These are phyloP conservation scores for Crotalus tigris DNA, from an alignment of 2,113 vertebrate genomes.

Conservation along the genomic window DNA sequence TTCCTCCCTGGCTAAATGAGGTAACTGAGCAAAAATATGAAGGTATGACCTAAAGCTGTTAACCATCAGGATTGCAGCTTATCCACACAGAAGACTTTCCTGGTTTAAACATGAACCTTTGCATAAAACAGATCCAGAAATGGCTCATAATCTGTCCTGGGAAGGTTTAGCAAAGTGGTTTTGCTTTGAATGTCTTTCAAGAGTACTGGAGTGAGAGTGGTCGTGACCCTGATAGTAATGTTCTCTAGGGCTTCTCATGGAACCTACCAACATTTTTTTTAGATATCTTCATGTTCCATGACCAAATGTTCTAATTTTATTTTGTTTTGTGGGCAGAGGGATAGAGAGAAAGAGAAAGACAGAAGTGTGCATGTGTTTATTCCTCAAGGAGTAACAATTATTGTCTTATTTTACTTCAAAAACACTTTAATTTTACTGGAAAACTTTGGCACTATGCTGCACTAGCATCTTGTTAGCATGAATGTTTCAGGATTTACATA, in stretches of 20 bases:
- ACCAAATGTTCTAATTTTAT: not conserved
- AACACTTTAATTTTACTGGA: conserved; percentile 17
- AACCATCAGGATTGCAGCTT: conserved; percentile 25
- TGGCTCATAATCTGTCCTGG: conserved; percentile 26
- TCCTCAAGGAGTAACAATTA: not conserved
- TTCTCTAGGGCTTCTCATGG: not conserved
- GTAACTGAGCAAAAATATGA: not conserved
- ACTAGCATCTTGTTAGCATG: conserved; percentile 5
- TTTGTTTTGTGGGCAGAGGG: conserved; percentile 3
- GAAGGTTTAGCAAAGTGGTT: conserved; percentile 17
- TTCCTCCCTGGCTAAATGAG: not conserved
- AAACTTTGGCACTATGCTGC: not conserved
- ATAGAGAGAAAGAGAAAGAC: not conserved
- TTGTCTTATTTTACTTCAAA: not conserved
- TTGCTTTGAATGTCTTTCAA: conserved; percentile 24
- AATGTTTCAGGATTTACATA: conserved; percentile 1
- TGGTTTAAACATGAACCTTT: conserved; percentile 27
- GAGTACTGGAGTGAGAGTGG: not conserved
- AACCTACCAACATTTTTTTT: not conserved
- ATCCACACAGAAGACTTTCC: conserved; percentile 38
- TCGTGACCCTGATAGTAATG: not conserved
- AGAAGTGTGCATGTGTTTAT: not conserved
- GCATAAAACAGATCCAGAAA: conserved; percentile 41
- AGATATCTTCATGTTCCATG: conserved; percentile 20
- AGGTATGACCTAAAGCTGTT: conserved; percentile 33